A percentile compares a stretch with the other conserved stretches of the same genome.
phyloP scores from a whole-genome alignment of 2,797 vertebrate species.

The Halcyon chelicuti region DNA sequence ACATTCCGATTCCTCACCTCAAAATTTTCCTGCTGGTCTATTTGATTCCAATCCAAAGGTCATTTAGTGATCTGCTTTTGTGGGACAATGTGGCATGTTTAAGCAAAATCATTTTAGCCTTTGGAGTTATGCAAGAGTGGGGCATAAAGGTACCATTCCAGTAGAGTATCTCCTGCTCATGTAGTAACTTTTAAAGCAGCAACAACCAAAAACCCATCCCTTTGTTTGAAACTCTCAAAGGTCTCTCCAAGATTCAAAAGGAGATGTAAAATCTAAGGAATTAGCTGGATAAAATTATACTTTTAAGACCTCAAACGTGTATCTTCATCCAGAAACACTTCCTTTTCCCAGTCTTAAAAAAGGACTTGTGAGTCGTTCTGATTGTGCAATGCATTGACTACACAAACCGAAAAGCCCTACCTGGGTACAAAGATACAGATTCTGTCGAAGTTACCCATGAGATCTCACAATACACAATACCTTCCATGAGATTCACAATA shows the following conservation, averaged over 20 bases:
- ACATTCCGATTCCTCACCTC: background rate
- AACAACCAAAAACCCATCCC: background rate
- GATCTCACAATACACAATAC: background rate
- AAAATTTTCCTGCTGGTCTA: background rate
- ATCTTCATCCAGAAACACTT: background rate
- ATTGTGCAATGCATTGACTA: background rate
- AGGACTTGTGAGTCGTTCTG: background rate
- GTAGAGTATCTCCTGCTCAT: background rate
- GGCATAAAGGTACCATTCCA: background rate
- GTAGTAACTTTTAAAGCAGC: background rate
- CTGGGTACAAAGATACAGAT: background rate
- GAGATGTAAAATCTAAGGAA: background rate
- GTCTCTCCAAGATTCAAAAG: background rate
- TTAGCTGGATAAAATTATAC: background rate
- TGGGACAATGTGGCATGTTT: background rate
- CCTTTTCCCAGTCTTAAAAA: conserved; percentile 1
- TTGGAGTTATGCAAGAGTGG: background rate
- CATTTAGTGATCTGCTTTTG: background rate
- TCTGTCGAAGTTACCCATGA: background rate
- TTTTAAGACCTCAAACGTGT: background rate
- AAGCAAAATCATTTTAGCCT: background rate
- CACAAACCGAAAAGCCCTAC: background rate
- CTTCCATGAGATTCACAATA: too few species aligned
- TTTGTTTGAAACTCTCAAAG: background rate
- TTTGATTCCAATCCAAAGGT: background rate